phyloP scores from a whole-genome alignment of 2,113 vertebrate species.

The Mustelus asterias region DNA sequence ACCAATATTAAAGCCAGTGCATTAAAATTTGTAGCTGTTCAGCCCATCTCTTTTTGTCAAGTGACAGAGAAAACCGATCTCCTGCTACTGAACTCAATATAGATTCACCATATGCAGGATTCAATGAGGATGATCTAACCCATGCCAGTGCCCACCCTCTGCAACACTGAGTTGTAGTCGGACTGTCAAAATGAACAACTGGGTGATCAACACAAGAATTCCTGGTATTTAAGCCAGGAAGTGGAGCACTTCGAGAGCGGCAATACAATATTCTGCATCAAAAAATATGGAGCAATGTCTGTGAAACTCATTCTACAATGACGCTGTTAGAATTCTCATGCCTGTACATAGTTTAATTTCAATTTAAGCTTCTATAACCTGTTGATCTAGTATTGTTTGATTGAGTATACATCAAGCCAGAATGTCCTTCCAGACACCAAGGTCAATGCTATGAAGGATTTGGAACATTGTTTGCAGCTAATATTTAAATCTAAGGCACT shows the following conservation, averaged over 20 bases:
- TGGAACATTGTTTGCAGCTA: neutral
- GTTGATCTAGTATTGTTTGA: neutral
- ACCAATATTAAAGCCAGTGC: neutral
- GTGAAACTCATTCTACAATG: no score
- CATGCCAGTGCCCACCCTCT: neutral
- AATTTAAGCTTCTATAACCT: neutral
- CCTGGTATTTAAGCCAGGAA: neutral
- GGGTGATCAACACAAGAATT: neutral
- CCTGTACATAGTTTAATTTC: neutral
- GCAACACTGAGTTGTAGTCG: neutral
- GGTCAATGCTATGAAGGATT: neutral
- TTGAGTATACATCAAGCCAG: neutral
- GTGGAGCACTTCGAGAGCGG: neutral
- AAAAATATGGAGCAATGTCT: neutral
- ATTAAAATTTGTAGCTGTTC: neutral
- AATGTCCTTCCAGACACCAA: neutral
- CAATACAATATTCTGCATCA: neutral
- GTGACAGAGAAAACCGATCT: neutral
- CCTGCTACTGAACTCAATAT: neutral
- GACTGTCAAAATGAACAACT: neutral
- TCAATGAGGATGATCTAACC: neutral
- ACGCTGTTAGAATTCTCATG: neutral
- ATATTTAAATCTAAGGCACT: neutral
- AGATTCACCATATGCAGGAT: neutral
- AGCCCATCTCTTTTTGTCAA: neutral